Conservation (phyloP, 1,140 invertebrate species). For the Onthophagus taurus region DNA sequence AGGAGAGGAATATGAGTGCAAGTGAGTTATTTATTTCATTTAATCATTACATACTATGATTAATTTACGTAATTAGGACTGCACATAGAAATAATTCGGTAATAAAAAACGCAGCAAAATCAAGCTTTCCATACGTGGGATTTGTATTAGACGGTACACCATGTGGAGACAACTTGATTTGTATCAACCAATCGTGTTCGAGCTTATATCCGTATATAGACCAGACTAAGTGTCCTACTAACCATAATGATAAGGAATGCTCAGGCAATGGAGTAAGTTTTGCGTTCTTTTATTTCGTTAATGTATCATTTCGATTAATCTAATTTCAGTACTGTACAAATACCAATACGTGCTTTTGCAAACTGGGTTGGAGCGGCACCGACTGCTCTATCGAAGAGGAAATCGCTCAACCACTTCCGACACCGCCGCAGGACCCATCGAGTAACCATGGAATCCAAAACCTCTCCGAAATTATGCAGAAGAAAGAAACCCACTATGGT, state of each 20-base stretch:
- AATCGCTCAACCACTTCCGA: slow-evolving; percentile 48
- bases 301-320: background rate
- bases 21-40: slow-evolving; percentile 52
- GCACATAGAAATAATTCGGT: slow-evolving; percentile 15
- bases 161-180: slow-evolving; percentile 85
- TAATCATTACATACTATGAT: too few species aligned
- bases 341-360: slow-evolving; percentile 83
- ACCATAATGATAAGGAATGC: slow-evolving; percentile 80
- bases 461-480: slow-evolving; percentile 62
- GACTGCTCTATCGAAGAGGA: slow-evolving; percentile 77
- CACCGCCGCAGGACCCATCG: slow-evolving; percentile 34
- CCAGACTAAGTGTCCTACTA: slow-evolving; percentile 78
- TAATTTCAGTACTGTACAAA: slow-evolving; percentile 80
- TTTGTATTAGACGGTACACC: slow-evolving; percentile 81
- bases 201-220: slow-evolving; percentile 73
- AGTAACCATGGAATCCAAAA: slow-evolving; percentile 33
- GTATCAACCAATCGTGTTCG: slow-evolving; percentile 86
- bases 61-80: too few species aligned
- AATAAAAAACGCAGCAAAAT: slow-evolving; percentile 62
- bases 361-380: slow-evolving; percentile 74
- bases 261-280: slow-evolving; percentile 83
- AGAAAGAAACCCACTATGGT: slow-evolving; percentile 84
- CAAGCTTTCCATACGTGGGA: slow-evolving; percentile 54
- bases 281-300: background rate
- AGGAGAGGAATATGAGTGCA: slow-evolving; percentile 82